Evolutionary conservation across 2,113 vertebrate genomes (phyloP).

Genomic region (Oncorhynchus tshawytscha): DNA sequence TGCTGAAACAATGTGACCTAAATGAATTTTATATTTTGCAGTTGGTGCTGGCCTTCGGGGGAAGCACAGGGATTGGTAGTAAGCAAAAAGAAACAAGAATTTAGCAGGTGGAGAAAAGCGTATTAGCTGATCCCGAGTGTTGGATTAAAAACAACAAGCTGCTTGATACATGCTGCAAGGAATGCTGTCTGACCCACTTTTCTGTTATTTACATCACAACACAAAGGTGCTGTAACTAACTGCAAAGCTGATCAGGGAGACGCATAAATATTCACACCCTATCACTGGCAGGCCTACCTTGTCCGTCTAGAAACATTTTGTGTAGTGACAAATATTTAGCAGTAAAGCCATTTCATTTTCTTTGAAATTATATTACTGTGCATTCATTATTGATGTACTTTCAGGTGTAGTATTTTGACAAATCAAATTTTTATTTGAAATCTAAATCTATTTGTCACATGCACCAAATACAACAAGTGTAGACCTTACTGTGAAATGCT

Average conservation of each 20-base stretch:
- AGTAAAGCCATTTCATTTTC: too few species aligned
- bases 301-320: too few species aligned
- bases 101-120: slow-evolving; percentile 27
- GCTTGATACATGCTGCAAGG: slow-evolving; percentile 48
- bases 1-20: slow-evolving; percentile 1
- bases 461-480: too few species aligned
- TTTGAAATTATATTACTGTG: neutral
- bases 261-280: too few species aligned
- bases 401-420: neutral
- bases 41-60: slow-evolving; percentile 9
- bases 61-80: neutral
- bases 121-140: slow-evolving; percentile 21
- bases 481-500: too few species aligned
- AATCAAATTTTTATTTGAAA: too few species aligned
- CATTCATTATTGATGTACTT: neutral
- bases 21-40: neutral
- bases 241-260: too few species aligned
- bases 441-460: too few species aligned
- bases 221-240: neutral
- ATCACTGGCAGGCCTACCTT: too few species aligned
- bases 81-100: slow-evolving; percentile 5
- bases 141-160: slow-evolving; percentile 41
- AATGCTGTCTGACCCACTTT: slow-evolving; percentile 30
- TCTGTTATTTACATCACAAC: neutral
- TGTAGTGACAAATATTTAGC: too few species aligned